Percentiles rank a stretch among this genome's conserved stretches.
These are phyloP conservation scores for Mesopsocus fuscifrons DNA, from an alignment of 2,888 invertebrate genomes.

Conservation along the genomic window DNA sequence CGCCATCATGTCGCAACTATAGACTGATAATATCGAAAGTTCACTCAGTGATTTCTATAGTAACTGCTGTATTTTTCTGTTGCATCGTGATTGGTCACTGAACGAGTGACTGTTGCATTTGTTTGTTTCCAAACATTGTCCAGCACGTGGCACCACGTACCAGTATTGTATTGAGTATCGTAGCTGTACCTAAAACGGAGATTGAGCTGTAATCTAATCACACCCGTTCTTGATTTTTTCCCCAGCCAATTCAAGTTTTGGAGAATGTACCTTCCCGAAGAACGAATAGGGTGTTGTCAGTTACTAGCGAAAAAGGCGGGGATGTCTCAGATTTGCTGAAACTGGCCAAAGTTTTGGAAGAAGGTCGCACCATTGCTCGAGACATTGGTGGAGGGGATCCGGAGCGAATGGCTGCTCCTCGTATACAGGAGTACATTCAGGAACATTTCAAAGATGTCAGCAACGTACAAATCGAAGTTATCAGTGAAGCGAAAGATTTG, in stretches of 20 bases:
- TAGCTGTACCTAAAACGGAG: too few species aligned
- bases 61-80: too few species aligned
- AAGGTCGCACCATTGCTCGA: slow-evolving; percentile 38
- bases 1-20: too few species aligned
- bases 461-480: slow-evolving; percentile 40
- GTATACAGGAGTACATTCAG: slow-evolving; percentile 52
- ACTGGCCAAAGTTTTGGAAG: slow-evolving; percentile 46
- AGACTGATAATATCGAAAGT: too few species aligned
- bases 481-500: slow-evolving; percentile 37
- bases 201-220: too few species aligned
- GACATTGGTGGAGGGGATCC: slow-evolving; percentile 71
- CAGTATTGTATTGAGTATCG: too few species aligned
- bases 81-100: too few species aligned
- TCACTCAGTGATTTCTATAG: too few species aligned
- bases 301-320: slow-evolving; percentile 35
- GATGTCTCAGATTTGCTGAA: slow-evolving; percentile 34
- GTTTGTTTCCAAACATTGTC: too few species aligned
- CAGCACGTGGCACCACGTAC: too few species aligned
- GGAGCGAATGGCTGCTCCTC: slow-evolving; percentile 72
- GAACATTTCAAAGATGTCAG: slow-evolving; percentile 30
- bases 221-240: too few species aligned
- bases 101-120: too few species aligned
- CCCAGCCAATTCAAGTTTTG: slow-evolving; percentile 64
- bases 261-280: slow-evolving; percentile 45
- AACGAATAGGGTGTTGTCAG: slow-evolving; percentile 35